Conservation (phyloP, 2,888 invertebrate genomes). For the Unio delphinus region DNA sequence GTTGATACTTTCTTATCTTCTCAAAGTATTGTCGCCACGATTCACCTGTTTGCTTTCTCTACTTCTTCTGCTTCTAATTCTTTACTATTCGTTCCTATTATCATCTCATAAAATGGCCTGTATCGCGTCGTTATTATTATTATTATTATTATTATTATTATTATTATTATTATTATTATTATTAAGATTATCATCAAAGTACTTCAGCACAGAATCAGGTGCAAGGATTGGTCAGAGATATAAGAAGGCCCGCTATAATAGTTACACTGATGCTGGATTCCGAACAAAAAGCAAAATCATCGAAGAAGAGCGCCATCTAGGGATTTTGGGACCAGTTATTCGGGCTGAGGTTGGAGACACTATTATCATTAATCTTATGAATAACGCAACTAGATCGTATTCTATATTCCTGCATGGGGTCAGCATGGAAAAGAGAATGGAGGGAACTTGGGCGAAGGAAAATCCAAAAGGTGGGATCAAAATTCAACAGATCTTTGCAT, state of each 20-base stretch:
- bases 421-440: slow-evolving; percentile 32
- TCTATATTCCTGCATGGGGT: slow-evolving; percentile 48
- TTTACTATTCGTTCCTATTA: too few species aligned
- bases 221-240: slow-evolving; percentile 37
- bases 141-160: too few species aligned
- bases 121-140: too few species aligned
- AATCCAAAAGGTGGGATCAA: not conserved
- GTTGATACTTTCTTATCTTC: too few species aligned
- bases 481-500: too few species aligned
- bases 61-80: too few species aligned
- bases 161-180: too few species aligned
- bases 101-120: too few species aligned
- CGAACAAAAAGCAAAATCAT: slow-evolving; percentile 11
- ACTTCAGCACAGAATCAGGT: too few species aligned
- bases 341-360: slow-evolving; percentile 50
- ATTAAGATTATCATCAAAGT: too few species aligned
- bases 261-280: slow-evolving; percentile 41
- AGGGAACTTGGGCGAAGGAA: slow-evolving; percentile 19
- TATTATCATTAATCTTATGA: slow-evolving; percentile 37
- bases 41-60: too few species aligned
- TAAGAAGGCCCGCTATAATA: slow-evolving; percentile 38
- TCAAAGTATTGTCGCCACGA: too few species aligned
- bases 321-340: slow-evolving; percentile 49
- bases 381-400: slow-evolving; percentile 40
- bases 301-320: slow-evolving; percentile 33